phyloP scores from a whole-genome alignment of 2,797 vertebrate genomes.

The Ammospiza maritima region DNA sequence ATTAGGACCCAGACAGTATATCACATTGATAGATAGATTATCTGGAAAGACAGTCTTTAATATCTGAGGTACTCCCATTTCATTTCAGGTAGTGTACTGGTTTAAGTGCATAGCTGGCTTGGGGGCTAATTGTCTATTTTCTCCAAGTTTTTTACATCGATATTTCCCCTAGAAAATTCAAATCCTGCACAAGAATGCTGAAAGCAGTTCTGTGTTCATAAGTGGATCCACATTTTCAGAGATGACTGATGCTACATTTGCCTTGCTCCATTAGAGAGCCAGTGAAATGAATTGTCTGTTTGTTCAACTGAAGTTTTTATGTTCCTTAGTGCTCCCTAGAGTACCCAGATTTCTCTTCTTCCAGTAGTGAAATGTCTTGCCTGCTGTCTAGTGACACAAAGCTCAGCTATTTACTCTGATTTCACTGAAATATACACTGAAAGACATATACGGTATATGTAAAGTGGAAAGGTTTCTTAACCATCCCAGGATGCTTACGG shows the following conservation, averaged over 20 bases:
- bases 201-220: background rate
- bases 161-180: background rate
- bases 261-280: background rate
- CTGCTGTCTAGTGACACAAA: background rate
- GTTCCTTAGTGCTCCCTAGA: background rate
- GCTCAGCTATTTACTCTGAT: background rate
- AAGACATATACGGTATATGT: too few relatives aligned
- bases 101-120: background rate
- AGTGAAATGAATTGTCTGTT: background rate
- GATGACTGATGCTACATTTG: background rate
- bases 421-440: background rate
- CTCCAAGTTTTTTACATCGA: background rate
- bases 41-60: background rate
- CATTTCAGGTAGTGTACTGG: accelerated
- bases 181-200: background rate
- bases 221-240: background rate
- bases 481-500: background rate
- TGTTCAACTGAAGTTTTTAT: background rate
- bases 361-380: background rate
- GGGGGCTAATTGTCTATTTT: background rate
- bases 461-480: background rate
- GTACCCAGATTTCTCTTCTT: background rate
- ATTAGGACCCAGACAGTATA: background rate
- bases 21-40: background rate
- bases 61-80: background rate